These are phyloP conservation scores for Rhadinocentrus ornatus DNA, from an alignment of 2,797 vertebrate species.

Conservation along the genomic window DNA sequence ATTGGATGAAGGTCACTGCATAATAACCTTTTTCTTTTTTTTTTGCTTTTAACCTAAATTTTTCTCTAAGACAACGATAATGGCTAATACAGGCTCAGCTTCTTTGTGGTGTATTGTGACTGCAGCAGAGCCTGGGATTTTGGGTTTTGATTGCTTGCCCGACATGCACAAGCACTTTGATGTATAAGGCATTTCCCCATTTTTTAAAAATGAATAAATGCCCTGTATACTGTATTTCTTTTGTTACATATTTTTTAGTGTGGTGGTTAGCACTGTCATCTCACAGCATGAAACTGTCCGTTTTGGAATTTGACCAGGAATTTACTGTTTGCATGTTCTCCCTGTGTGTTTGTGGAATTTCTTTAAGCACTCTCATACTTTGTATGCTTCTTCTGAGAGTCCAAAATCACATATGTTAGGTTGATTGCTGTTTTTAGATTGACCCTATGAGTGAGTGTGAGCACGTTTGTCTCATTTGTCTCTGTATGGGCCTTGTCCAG, in stretches of 20 bases:
- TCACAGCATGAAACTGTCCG: too few relatives aligned
- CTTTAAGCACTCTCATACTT: too few relatives aligned
- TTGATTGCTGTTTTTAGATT: neutral
- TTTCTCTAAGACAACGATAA: constrained; percentile 54
- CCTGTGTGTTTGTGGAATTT: too few relatives aligned
- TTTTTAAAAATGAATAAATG: neutral
- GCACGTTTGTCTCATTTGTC: neutral
- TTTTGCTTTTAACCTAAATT: constrained; percentile 52
- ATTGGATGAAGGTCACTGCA: constrained; percentile 51
- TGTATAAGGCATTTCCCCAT: neutral
- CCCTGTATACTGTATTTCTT: neutral
- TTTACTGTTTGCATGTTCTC: too few relatives aligned
- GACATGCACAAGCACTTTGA: constrained; percentile 6
- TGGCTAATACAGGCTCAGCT: constrained; percentile 55
- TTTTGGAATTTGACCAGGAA: too few relatives aligned
- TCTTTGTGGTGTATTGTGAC: constrained; percentile 51
- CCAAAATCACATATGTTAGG: too few relatives aligned
- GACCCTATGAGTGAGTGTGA: too few relatives aligned
- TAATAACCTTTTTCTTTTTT: constrained; percentile 24
- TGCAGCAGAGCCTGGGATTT: constrained; percentile 39
- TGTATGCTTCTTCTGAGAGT: too few relatives aligned
- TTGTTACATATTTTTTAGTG: too few relatives aligned
- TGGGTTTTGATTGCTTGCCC: constrained; percentile 1
- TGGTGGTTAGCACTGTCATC: too few relatives aligned
- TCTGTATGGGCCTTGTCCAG: neutral